phyloP scores from a whole-genome alignment of 2,888 invertebrate genomes.

The Thumatha senex region DNA sequence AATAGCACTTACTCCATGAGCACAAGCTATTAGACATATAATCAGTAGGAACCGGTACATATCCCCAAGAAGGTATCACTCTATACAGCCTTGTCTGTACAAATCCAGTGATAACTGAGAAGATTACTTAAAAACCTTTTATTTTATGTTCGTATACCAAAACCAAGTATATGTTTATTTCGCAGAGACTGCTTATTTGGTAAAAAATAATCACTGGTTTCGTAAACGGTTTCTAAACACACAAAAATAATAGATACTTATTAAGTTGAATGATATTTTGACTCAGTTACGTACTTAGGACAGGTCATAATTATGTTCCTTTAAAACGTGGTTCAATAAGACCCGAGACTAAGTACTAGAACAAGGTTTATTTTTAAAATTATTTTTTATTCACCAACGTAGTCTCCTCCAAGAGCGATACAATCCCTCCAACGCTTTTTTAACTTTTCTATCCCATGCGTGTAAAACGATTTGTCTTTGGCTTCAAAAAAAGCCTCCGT shows the following conservation, averaged over 20 bases:
- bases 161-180: conserved; percentile 20
- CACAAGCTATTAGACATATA: conserved; percentile 7
- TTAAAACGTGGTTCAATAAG: too few species aligned
- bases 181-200: conserved; percentile 24
- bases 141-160: conserved; percentile 29
- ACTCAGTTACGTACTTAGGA: conserved; percentile 5
- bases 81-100: conserved; percentile 10
- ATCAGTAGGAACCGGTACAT: conserved; percentile 21
- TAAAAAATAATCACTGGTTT: conserved; percentile 17
- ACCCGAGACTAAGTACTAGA: too few species aligned
- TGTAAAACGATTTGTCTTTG: too few species aligned
- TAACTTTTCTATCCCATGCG: too few species aligned
- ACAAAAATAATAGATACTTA: conserved; percentile 3
- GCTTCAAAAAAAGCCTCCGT: too few species aligned
- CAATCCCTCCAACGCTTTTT: too few species aligned
- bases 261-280: conserved; percentile 8
- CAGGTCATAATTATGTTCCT: too few species aligned
- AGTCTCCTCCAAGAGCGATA: too few species aligned
- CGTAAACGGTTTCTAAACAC: conserved; percentile 21
- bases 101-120: conserved; percentile 22
- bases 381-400: too few species aligned
- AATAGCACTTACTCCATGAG: conserved; percentile 21
- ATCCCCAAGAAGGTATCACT: conserved; percentile 1
- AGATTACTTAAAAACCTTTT: conserved; percentile 3
- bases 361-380: too few species aligned